Evolutionary conservation across 2,113 vertebrate species (phyloP).

Genomic region (Nannospalax galili): DNA sequence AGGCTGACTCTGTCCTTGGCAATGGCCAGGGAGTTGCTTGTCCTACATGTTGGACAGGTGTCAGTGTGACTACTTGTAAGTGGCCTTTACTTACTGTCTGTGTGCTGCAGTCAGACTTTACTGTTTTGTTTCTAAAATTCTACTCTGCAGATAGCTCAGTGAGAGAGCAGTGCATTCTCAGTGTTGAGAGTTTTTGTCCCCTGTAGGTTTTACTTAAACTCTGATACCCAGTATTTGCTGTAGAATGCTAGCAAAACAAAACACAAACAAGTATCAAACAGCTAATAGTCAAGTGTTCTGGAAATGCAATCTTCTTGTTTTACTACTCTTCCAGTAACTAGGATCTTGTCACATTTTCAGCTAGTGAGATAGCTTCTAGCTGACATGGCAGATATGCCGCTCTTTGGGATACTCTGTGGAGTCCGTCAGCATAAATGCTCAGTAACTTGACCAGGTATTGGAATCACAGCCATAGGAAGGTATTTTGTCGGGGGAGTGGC

Average conservation of each 20-base stretch:
- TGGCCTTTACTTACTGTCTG: background rate
- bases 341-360: background rate
- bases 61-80: background rate
- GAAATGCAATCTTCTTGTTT: background rate
- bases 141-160: background rate
- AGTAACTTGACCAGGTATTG: background rate
- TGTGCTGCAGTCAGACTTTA: background rate
- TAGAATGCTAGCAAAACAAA: conserved; percentile 31
- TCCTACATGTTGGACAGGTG: background rate
- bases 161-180: background rate
- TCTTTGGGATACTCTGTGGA: background rate
- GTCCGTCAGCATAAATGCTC: background rate
- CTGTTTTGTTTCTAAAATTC: background rate
- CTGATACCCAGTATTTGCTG: background rate
- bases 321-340: background rate
- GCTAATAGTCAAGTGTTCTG: background rate
- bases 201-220: background rate
- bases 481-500: background rate
- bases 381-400: background rate
- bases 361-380: background rate
- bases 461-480: background rate
- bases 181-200: background rate
- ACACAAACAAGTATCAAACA: background rate
- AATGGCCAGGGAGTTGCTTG: background rate
- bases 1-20: background rate